Conservation (phyloP, 1,140 invertebrate genomes). For the Brachionus asplanchnoidis region DNA sequence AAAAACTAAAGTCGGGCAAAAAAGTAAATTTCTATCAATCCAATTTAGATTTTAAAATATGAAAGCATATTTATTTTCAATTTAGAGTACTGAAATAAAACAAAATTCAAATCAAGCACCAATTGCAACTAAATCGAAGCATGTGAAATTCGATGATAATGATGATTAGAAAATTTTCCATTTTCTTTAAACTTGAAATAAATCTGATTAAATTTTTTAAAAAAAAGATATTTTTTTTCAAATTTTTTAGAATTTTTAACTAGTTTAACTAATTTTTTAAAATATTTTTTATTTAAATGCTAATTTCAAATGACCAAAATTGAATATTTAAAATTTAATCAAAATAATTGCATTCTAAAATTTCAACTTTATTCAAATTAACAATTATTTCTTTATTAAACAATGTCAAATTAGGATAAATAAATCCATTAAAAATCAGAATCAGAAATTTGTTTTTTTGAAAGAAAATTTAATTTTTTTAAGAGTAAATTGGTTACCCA, state of each 20-base stretch:
- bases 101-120: not conserved
- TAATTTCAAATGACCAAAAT: not conserved
- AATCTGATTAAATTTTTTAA: not conserved
- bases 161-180: not conserved
- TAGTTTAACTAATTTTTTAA: too few species aligned
- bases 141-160: slow-evolving; percentile 28
- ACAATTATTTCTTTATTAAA: not conserved
- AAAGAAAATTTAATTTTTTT: not conserved
- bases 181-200: slow-evolving; percentile 18
- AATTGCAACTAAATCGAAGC: not conserved
- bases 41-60: too few species aligned
- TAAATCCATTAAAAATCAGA: not conserved
- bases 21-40: not conserved
- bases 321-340: not conserved
- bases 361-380: not conserved
- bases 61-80: not conserved
- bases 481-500: too few species aligned
- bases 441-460: not conserved
- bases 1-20: not conserved
- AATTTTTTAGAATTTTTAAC: too few species aligned
- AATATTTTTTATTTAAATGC: too few species aligned
- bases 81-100: not conserved
- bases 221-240: not conserved
- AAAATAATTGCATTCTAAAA: not conserved
- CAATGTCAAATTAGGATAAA: not conserved